Base-by-base conservation (phyloP, 2,113 vertebrate genomes). In the Scalopus aquaticus region DNA sequence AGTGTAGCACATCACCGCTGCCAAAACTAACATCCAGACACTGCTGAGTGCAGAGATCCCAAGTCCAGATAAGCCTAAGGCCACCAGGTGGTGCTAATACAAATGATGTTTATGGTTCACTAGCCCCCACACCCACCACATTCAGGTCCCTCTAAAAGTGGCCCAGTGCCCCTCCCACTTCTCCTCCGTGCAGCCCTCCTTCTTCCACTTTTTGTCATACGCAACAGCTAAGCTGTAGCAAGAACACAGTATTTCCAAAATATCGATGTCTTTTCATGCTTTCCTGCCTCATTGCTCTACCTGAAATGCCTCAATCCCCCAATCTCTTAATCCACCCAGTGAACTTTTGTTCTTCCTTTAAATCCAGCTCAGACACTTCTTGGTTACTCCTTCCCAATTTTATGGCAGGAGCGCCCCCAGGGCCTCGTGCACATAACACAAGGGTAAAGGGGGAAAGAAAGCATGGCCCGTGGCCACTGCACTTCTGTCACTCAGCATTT, bases 161-260 rank as follows among this genome's bases (percentile, higher is more conserved):
- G 15, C 17, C 44, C 37, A 74, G 9, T 39, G 54, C 46, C 30
- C 80, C 62, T 78, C 37, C 73, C 44, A 76, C 65, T 5, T 54
- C 62, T 26, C 49, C 89, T 70, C 46, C n/a, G n/a, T 46, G 46
- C 3, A 39, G 17, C 37, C 16, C 20, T 87, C 62, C 30, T 51
- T 24, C 51, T 80, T 35, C 13, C 65, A 11, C 64, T 88, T 86
- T 76, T 46, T 39, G 79, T 90, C 46, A 93, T n/a, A 93, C 22
- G 92, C 20, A 80, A 69, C n/a, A 13, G 16, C 49, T 16, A 37
- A 58, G 42, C n/a, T 37, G 32, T 10, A 73, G 28, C 42, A 87
- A 89, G 49, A 83, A 93, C 30, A 86, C 3, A 77, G 3, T 37
- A 42, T 62, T 94, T 95, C 54, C 56, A 77, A 73, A 91, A 93